phyloP scores from a whole-genome alignment of 2,888 invertebrate species.

The Clanis bilineata region DNA sequence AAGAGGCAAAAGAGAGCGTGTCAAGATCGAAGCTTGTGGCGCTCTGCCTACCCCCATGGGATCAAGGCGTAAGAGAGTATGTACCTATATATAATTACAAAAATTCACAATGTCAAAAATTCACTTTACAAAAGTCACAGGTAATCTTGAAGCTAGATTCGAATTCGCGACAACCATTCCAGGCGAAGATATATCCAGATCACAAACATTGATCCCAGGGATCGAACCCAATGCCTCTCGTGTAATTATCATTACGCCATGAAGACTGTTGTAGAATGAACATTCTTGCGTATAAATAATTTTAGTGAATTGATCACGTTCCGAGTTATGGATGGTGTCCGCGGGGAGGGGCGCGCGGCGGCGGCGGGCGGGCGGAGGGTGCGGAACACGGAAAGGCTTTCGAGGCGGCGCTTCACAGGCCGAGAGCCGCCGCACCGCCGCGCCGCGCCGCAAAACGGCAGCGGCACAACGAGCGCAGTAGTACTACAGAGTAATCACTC shows the following conservation, averaged over 20 bases:
- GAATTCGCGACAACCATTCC: no score
- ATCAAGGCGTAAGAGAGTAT: no score
- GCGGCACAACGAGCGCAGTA: slow-evolving; percentile 31
- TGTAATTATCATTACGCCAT: background rate
- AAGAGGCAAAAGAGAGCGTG: no score
- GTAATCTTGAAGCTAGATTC: no score
- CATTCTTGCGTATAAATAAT: background rate
- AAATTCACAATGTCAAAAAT: no score
- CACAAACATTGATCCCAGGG: no score
- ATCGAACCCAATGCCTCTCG: background rate
- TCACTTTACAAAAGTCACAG: no score
- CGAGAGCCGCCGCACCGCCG: slow-evolving; percentile 33
- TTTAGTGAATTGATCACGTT: slow-evolving; percentile 8
- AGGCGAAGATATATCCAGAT: background rate
- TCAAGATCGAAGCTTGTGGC: no score
- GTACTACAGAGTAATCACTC: background rate
- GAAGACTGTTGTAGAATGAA: background rate
- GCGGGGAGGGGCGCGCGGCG: slow-evolving; percentile 1
- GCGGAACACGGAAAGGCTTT: slow-evolving; percentile 79
- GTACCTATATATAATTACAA: no score
- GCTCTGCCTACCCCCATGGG: no score
- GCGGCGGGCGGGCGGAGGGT: slow-evolving; percentile 25
- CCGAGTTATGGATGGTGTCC: slow-evolving; percentile 28
- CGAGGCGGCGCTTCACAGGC: slow-evolving; percentile 71
- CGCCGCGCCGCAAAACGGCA: slow-evolving; percentile 20